Conservation (phyloP, 2,888 invertebrate genomes). For the Campoplex capitator region DNA sequence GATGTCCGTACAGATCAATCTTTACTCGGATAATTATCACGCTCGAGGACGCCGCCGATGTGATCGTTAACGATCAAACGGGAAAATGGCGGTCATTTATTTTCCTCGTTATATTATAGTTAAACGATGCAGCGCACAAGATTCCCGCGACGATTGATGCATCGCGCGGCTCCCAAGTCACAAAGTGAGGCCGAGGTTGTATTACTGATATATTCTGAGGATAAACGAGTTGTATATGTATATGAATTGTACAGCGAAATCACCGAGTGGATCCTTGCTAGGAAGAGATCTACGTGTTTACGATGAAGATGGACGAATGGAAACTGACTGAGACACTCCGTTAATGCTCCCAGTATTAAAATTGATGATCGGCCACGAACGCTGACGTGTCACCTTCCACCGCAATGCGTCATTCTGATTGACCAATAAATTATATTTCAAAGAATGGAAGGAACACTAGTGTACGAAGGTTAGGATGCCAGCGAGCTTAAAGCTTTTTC, state of each 20-base stretch:
- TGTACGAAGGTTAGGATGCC: conserved; percentile 66
- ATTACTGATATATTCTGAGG: conserved; percentile 38
- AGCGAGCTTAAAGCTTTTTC: conserved; percentile 52
- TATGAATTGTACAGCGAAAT: conserved; percentile 12
- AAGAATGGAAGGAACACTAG: conserved; percentile 69
- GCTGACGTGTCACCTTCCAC: conserved; percentile 84
- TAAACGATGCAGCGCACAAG: conserved; percentile 13
- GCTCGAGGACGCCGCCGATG: conserved; percentile 17
- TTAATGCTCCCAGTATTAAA: conserved; percentile 78
- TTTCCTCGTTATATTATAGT: conserved; percentile 29
- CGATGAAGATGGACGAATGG: conserved; percentile 42
- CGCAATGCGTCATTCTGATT: conserved; percentile 84
- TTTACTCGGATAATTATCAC: conserved; percentile 21
- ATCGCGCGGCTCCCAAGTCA: conserved; percentile 12
- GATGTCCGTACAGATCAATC: conserved; percentile 18
- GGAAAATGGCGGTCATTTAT: conserved; percentile 33
- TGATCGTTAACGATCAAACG: conserved; percentile 35
- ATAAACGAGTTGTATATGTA: conserved; percentile 24
- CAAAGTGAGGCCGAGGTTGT: conserved; percentile 51
- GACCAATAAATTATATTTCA: conserved; percentile 84
- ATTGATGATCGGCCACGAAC: conserved; percentile 83
- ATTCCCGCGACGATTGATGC: conserved; percentile 42
- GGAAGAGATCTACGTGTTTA: conserved; percentile 46
- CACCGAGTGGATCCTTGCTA: conserved; percentile 32
- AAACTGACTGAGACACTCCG: conserved; percentile 40